Evolutionary conservation across 30 jellyfish, hydroid and myxozoan species (phyloP).

Genomic region (Cassiopea andromeda): DNA sequence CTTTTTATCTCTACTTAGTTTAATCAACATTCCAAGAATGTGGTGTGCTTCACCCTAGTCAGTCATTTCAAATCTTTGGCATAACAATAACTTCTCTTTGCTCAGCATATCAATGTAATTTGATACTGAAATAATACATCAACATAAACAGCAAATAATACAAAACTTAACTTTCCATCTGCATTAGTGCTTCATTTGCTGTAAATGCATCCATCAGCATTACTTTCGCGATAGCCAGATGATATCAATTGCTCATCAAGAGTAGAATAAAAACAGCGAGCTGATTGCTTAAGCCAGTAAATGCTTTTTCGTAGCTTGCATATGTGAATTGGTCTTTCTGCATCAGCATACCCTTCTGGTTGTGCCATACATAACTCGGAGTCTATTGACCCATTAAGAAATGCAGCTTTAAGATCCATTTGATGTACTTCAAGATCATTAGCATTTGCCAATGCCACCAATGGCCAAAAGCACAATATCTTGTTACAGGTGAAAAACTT

Average conservation of each 20-base stretch:
- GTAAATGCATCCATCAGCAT: conserved; percentile 19
- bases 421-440: conserved; percentile 49
- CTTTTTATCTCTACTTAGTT: neutral
- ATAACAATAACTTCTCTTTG: neutral
- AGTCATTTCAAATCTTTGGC: conserved; percentile 13
- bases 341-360: conserved; percentile 65
- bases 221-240: conserved; percentile 24
- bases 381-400: conserved; percentile 49
- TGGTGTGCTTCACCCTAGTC: conserved; percentile 44
- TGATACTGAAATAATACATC: conserved; percentile 52
- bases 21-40: conserved; percentile 42
- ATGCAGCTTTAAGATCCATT: conserved; percentile 64
- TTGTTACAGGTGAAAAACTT: conserved; percentile 40
- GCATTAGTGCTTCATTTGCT: conserved; percentile 32
- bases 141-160: conserved; percentile 47
- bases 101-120: neutral
- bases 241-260: conserved; percentile 47
- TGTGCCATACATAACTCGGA: conserved; percentile 57
- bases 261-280: conserved; percentile 57
- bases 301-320: conserved; percentile 62
- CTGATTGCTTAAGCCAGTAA: conserved; percentile 68
- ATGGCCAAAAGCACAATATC: conserved; percentile 48
- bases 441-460: conserved; percentile 46
- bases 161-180: conserved; percentile 30
- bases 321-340: conserved; percentile 42